Evolutionary conservation across 2,888 invertebrate species (phyloP).

Genomic region (Dryomyza anilis): DNA sequence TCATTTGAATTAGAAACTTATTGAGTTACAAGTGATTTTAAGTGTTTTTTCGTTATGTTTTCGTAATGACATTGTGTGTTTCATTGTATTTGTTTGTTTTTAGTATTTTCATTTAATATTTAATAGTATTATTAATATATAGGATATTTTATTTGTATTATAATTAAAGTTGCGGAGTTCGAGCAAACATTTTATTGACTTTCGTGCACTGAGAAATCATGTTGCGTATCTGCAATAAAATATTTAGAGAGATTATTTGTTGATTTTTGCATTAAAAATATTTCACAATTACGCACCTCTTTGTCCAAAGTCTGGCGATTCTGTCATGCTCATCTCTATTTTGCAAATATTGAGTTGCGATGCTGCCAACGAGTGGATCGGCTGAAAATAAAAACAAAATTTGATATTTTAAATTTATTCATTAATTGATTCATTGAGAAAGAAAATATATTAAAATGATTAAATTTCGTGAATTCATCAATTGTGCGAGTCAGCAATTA

Average conservation of each 20-base stretch:
- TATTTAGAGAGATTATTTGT: too few species aligned
- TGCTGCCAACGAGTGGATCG: conserved; percentile 96
- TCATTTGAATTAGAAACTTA: conserved; percentile 4
- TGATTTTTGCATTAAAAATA: too few species aligned
- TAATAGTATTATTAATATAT: conserved; percentile 46
- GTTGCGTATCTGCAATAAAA: conserved; percentile 54
- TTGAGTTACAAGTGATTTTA: conserved; percentile 20
- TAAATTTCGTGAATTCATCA: not conserved
- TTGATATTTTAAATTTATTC: too few species aligned
- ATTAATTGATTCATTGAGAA: not conserved
- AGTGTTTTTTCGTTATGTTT: conserved; percentile 18
- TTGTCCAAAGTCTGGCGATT: conserved; percentile 98
- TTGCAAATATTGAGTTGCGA: conserved; percentile 97
- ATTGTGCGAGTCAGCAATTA: too few species aligned
- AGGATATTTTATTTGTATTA: conserved; percentile 48
- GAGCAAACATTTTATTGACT: conserved; percentile 38
- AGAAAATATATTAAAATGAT: not conserved
- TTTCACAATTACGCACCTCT: conserved; percentile 70
- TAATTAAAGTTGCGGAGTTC: conserved; percentile 44
- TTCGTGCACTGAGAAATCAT: conserved; percentile 52
- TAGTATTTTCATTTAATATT: conserved; percentile 24
- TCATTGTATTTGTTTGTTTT: conserved; percentile 22
- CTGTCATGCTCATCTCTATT: conserved; percentile 98
- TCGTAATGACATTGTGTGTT: conserved; percentile 28
- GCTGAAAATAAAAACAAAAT: conserved; percentile 65